Percentiles rank a stretch among this genome's conserved stretches.
Evolutionary conservation across 2,888 invertebrate species (phyloP).

Genomic region (Dysmachus trigonus): DNA sequence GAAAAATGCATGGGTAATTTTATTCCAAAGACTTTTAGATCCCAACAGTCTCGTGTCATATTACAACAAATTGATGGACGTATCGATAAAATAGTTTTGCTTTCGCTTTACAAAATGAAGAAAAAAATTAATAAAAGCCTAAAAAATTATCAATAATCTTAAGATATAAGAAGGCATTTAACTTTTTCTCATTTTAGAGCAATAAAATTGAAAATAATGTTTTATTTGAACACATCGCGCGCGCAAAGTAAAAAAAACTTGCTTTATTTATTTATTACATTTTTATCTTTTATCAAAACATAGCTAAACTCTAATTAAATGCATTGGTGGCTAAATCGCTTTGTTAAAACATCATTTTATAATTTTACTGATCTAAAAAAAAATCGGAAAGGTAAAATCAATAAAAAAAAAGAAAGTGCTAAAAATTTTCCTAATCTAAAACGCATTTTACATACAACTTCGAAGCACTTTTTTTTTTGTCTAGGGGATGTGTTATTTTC

Average conservation of each 20-base stretch:
- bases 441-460: slow-evolving; percentile 27
- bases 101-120: not conserved
- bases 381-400: not conserved
- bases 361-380: not conserved
- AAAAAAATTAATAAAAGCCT: not conserved
- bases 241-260: not conserved
- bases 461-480: not conserved
- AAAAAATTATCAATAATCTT: not conserved
- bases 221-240: not conserved
- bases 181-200: not conserved
- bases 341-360: not conserved
- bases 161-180: not conserved
- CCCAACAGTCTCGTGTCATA: not conserved
- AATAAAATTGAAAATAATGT: not conserved
- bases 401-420: slow-evolving; percentile 27
- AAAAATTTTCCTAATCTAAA: slow-evolving; percentile 27
- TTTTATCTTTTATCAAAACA: not conserved
- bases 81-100: not conserved
- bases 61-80: not conserved
- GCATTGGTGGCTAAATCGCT: not conserved
- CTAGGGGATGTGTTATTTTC: not conserved
- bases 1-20: not conserved
- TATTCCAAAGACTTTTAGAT: not conserved
- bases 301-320: not conserved
- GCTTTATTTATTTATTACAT: not conserved